Percentiles rank a stretch among this genome's conserved stretches.
Conservation (phyloP, 2,888 invertebrate species). For the Orgyia antiqua region DNA sequence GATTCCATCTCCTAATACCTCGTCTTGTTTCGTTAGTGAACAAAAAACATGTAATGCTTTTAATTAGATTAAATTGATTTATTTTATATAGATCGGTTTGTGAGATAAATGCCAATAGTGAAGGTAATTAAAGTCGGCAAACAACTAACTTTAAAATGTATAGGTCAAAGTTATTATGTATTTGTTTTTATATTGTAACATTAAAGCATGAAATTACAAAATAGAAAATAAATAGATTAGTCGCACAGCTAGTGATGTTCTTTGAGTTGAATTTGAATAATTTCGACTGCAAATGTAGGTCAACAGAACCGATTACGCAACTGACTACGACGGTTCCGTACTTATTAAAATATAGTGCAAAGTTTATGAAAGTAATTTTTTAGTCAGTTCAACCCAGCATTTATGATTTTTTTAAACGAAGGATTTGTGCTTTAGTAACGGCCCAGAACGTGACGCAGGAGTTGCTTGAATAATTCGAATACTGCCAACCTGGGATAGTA, state of each 20-base stretch:
- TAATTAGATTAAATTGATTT: conserved; percentile 79
- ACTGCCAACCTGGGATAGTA: no score
- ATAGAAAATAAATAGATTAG: conserved; percentile 4
- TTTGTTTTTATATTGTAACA: conserved; percentile 11
- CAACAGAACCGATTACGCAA: no score
- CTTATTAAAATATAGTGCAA: no score
- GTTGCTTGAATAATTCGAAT: no score
- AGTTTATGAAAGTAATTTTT: no score
- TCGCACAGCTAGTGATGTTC: background rate
- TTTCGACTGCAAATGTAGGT: no score
- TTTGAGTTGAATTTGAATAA: background rate
- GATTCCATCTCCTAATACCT: conserved; percentile 70
- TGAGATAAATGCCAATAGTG: conserved; percentile 53
- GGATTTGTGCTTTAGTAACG: no score
- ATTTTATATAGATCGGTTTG: conserved; percentile 61
- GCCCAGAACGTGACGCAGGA: no score
- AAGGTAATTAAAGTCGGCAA: conserved; percentile 70
- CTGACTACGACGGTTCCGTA: no score
- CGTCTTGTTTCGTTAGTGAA: conserved; percentile 69
- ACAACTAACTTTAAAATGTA: conserved; percentile 50
- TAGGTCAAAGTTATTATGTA: conserved; percentile 31
- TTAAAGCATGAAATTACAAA: conserved; percentile 6
- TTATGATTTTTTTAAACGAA: no score
- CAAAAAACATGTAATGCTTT: conserved; percentile 77
- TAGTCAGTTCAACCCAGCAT: no score